Evolutionary conservation across 2,888 invertebrate species (phyloP).

Genomic region (Epistrophella euchroma): DNA sequence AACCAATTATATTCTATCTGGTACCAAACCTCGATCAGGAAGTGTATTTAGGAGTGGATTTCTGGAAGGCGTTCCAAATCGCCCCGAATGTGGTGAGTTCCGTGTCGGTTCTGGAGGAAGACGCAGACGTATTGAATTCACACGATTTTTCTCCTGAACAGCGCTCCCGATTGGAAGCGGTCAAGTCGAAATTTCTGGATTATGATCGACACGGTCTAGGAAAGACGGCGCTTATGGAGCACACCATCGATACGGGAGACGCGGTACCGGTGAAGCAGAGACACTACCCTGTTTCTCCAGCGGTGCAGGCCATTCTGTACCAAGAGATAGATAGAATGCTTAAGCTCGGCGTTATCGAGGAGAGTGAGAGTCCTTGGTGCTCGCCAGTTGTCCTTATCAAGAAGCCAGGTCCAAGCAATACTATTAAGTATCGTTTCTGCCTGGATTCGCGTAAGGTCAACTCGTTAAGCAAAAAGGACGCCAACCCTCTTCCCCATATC

Average conservation of each 20-base stretch:
- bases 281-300: too few relatives aligned
- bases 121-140: too few relatives aligned
- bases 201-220: conserved; percentile 37
- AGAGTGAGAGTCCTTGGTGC: too few relatives aligned
- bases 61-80: conserved; percentile 43
- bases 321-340: too few relatives aligned
- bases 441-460: conserved; percentile 37
- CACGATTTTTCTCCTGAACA: too few relatives aligned
- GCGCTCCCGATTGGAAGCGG: too few relatives aligned
- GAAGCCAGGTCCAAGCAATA: conserved; percentile 76
- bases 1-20: not conserved
- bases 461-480: conserved; percentile 1
- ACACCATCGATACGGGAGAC: conserved; percentile 63
- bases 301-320: too few relatives aligned
- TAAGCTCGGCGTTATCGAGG: too few relatives aligned
- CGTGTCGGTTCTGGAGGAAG: too few relatives aligned
- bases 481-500: too few relatives aligned
- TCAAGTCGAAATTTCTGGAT: not conserved
- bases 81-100: not conserved
- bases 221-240: not conserved
- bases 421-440: conserved; percentile 5
- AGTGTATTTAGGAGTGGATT: conserved; percentile 66
- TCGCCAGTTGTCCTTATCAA: too few relatives aligned
- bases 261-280: conserved; percentile 52
- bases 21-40: conserved; percentile 42